A percentile compares a stretch with the other conserved stretches of the same genome.
Conservation (phyloP, 2,113 vertebrate genomes). For the Gnathonemus echidnorhynchus region DNA sequence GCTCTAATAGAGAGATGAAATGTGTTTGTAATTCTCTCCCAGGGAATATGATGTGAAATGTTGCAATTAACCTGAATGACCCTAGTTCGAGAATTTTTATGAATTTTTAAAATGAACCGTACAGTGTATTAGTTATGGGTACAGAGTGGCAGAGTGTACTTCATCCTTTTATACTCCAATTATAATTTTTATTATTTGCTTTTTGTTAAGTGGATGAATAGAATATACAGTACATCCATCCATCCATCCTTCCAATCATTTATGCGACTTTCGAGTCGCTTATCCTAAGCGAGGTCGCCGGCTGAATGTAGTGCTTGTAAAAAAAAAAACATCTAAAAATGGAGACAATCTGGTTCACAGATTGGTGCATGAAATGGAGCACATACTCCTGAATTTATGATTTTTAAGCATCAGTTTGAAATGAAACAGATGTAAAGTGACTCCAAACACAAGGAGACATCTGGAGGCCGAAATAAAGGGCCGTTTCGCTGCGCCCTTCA, state of each 20-base stretch:
- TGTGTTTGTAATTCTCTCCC: background rate
- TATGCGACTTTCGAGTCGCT: background rate
- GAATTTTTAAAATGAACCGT: constrained; percentile 14
- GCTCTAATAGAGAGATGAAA: background rate
- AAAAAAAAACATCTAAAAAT: background rate
- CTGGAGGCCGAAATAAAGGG: background rate
- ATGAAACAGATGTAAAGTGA: constrained; percentile 11
- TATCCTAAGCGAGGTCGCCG: background rate
- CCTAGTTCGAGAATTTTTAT: constrained; percentile 17
- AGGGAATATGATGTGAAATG: constrained; percentile 23
- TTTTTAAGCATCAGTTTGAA: constrained; percentile 16
- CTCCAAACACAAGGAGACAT: constrained; percentile 4
- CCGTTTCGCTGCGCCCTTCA: background rate
- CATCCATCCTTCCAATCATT: background rate
- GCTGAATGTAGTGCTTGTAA: background rate
- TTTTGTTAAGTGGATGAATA: background rate
- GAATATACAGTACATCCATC: background rate
- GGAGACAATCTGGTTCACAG: background rate
- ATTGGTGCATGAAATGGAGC: background rate
- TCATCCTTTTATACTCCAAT: background rate
- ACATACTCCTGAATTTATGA: background rate
- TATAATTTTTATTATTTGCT: background rate
- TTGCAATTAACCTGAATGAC: constrained; percentile 20
- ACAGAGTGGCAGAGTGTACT: background rate
- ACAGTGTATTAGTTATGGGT: background rate